phyloP scores from a whole-genome alignment of 2,113 vertebrate species.

The Protobothrops flavoviridis region DNA sequence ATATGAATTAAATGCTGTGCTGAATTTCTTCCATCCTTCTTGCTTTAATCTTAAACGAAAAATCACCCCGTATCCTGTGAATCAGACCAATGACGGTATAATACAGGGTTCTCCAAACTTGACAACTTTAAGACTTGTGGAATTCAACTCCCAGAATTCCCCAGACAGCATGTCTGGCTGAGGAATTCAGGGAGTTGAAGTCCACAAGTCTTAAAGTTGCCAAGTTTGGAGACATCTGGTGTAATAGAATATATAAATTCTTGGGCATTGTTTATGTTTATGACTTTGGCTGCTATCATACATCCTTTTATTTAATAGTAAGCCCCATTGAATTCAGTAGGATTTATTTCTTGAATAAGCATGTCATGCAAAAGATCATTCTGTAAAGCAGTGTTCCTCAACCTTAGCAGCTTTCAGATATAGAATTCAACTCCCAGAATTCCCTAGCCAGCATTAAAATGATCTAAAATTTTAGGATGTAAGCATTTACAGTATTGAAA shows the following conservation, averaged over 20 bases:
- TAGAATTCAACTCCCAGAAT: not conserved
- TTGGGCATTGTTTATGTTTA: not conserved
- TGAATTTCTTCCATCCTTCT: not conserved
- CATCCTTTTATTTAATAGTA: not conserved
- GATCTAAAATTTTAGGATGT: not conserved
- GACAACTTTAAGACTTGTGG: not conserved
- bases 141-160: not conserved
- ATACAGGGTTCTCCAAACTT: not conserved
- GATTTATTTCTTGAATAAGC: not conserved
- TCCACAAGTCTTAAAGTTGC: not conserved
- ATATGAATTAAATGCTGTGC: not conserved
- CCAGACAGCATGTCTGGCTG: not conserved
- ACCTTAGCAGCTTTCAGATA: not conserved
- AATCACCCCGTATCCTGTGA: not conserved
- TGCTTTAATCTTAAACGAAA: not conserved
- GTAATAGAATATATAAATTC: not conserved
- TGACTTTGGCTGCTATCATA: not conserved
- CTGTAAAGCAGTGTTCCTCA: not conserved
- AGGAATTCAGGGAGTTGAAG: not conserved
- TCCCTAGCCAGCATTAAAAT: not conserved
- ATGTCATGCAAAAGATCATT: not conserved
- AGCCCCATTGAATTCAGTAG: not conserved
- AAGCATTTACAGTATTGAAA: not conserved
- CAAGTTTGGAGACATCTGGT: not conserved
- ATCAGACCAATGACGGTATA: not conserved